phyloP scores from a whole-genome alignment of 2,888 invertebrate genomes.

The Odontomyia ornata region DNA sequence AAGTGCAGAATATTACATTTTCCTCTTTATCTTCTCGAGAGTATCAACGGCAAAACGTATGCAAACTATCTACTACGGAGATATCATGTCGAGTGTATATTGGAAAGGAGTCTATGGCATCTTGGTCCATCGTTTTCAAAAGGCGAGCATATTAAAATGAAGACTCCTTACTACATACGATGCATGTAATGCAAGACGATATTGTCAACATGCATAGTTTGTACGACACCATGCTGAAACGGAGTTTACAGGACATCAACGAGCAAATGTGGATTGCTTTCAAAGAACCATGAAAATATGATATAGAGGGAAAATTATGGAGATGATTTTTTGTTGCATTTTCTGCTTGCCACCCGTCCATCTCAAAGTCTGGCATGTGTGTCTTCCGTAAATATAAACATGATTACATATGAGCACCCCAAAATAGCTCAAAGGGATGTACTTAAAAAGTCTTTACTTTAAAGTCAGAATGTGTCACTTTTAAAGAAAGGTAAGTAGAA shows the following conservation, averaged over 20 bases:
- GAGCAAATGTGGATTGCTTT: background rate
- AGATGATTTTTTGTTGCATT: background rate
- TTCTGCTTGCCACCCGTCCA: too few species aligned
- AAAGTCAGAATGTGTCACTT: too few species aligned
- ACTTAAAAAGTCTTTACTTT: too few species aligned
- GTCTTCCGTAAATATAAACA: too few species aligned
- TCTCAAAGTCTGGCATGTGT: too few species aligned
- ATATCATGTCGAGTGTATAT: background rate
- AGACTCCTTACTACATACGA: background rate
- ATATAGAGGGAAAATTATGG: background rate
- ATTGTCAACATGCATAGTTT: background rate
- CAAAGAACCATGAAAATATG: background rate
- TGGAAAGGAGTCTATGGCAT: conserved; percentile 7
- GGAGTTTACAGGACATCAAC: background rate
- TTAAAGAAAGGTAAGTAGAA: too few species aligned
- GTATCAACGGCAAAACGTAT: conserved; percentile 8
- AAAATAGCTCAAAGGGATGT: too few species aligned
- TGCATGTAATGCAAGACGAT: background rate
- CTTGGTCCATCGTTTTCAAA: background rate
- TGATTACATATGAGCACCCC: too few species aligned
- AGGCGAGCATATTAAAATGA: conserved; percentile 1
- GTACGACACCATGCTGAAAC: background rate
- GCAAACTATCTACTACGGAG: background rate
- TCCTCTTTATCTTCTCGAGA: background rate
- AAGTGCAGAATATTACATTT: conserved; percentile 39